Percentiles rank a stretch among this genome's conserved stretches.
Conservation (phyloP, 2,113 vertebrate species). For the Amblyornis subalaris region DNA sequence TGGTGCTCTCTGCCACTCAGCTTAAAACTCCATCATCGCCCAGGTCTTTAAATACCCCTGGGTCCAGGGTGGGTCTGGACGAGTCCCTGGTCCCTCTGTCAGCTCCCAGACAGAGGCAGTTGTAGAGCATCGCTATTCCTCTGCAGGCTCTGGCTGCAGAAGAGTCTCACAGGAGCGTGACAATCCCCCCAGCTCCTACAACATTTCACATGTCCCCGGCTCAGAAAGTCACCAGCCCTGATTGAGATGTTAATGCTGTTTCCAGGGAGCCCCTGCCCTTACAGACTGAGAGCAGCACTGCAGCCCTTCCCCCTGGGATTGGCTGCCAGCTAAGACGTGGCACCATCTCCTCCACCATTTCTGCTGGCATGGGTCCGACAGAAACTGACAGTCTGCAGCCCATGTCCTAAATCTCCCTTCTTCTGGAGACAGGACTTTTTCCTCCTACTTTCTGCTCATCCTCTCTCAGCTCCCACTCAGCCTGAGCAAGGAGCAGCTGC, state of each 20-base stretch:
- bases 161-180: background rate
- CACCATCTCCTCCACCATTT: background rate
- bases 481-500: background rate
- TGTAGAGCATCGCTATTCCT: background rate
- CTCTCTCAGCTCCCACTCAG: background rate
- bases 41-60: background rate
- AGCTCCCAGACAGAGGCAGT: background rate
- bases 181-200: background rate
- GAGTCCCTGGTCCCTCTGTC: background rate
- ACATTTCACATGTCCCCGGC: background rate
- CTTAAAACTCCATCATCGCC: background rate
- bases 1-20: background rate
- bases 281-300: background rate
- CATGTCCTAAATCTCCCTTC: background rate
- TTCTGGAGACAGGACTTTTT: background rate
- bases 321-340: background rate
- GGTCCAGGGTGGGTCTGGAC: background rate
- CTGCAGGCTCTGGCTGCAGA: background rate
- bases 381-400: background rate
- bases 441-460: background rate
- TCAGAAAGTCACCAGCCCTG: background rate
- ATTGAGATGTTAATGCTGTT: conserved; percentile 54
- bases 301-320: background rate
- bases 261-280: conserved; percentile 36
- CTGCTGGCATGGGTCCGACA: background rate